Conservation (phyloP, 2,888 invertebrate species). For the Catocala fraxini region DNA sequence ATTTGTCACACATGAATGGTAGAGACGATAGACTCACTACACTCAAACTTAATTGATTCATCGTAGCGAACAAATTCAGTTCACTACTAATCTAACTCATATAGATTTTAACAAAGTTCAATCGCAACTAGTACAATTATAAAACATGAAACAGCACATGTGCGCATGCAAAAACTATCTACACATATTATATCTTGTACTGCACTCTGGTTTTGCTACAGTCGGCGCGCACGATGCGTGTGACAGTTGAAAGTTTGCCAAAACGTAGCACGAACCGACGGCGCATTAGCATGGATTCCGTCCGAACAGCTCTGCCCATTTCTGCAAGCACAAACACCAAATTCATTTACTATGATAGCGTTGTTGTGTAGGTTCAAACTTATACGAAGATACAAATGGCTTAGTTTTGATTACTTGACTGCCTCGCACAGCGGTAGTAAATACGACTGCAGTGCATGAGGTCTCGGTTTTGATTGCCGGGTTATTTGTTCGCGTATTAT, state of each 20-base stretch:
- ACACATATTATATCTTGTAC: slow-evolving; percentile 39
- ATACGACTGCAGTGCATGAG: no score
- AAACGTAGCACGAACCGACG: slow-evolving; percentile 70
- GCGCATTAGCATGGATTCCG: slow-evolving; percentile 73
- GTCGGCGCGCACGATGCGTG: slow-evolving; percentile 74
- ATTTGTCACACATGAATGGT: no score
- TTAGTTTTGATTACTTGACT: no score
- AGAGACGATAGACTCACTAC: no score
- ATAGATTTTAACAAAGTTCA: no score
- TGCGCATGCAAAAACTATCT: slow-evolving; percentile 2
- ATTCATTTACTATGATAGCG: slow-evolving; percentile 26
- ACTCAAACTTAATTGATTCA: no score
- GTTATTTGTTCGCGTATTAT: no score
- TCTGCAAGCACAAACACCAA: slow-evolving; percentile 28
- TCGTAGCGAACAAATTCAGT: no score
- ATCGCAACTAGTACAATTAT: background rate
- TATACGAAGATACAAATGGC: no score
- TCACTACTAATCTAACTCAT: no score
- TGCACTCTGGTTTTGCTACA: slow-evolving; percentile 28
- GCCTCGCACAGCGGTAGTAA: no score
- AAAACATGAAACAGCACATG: background rate
- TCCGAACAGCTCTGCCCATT: slow-evolving; percentile 33
- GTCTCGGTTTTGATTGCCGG: no score
- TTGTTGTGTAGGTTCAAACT: slow-evolving; percentile 1
- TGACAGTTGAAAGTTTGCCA: slow-evolving; percentile 84